Conservation (phyloP, 2,113 vertebrate genomes). For the Morone saxatilis region DNA sequence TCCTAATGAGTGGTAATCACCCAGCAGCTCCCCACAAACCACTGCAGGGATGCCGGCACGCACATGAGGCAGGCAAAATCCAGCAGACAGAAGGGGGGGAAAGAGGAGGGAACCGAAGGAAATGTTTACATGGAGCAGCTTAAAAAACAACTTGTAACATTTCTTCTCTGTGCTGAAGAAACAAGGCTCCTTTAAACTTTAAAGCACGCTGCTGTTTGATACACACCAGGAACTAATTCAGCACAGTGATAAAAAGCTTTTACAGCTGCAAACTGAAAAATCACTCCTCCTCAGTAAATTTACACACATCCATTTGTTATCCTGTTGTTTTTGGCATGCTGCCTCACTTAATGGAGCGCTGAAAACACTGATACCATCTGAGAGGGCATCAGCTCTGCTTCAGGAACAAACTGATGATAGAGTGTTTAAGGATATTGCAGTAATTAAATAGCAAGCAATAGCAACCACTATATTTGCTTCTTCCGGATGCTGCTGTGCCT, state of each 20-base stretch:
- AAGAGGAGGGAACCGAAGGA: constrained; percentile 42
- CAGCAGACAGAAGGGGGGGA: constrained; percentile 38
- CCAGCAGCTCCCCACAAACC: constrained; percentile 79
- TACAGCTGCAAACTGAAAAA: constrained; percentile 44
- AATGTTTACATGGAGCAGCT: constrained; percentile 69
- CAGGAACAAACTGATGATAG: constrained; percentile 36
- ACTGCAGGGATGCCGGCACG: constrained; percentile 67
- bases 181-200: constrained; percentile 28
- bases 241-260: constrained; percentile 47
- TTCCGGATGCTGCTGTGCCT: constrained; percentile 54
- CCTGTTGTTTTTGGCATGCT: constrained; percentile 63
- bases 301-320: constrained; percentile 66
- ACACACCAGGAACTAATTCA: constrained; percentile 58
- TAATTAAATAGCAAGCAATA: constrained; percentile 32
- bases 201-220: constrained; percentile 44
- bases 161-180: constrained; percentile 46
- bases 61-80: constrained; percentile 59
- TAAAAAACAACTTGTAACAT: constrained; percentile 64
- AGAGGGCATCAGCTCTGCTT: constrained; percentile 39
- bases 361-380: constrained; percentile 56
- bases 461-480: constrained; percentile 49
- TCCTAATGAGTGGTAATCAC: constrained; percentile 84
- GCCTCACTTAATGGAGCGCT: constrained; percentile 59
- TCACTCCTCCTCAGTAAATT: constrained; percentile 48
- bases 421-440: constrained; percentile 43